Evolutionary conservation across 2,888 invertebrate genomes (phyloP), one percentile per base, ranked within the genome.

Genomic region (Meta bourneti): DNA sequence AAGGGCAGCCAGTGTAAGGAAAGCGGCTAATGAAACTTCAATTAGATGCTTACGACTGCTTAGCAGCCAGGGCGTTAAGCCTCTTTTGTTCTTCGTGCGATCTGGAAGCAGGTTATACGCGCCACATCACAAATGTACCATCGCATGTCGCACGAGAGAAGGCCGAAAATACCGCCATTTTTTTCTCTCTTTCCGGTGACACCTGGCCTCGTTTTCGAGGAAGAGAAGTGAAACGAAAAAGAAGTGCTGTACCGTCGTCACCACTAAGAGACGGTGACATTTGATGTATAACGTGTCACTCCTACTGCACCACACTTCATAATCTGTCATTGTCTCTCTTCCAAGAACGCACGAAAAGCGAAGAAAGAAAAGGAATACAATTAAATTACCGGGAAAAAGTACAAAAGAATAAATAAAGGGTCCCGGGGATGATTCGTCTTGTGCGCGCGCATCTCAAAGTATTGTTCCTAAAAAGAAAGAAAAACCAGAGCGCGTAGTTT

Each of bases 311-410:
- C 74, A 13, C 70, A 61, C 78, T 61, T 83, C 87, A 91, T 87
- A 91, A 91, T 91, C 87, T 82, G 87, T 87, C 91, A 91, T 91
- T 91, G 87, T 91, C 87, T 87, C 48, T 49, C 19, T 77, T 77
- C 82, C 48, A 51, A 82, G 82, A 54, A 79, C 34, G 51, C 77
- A 8, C 61, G 61, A 34, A n/a, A 75, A 34, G 54, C 19, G 13
- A 48, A 88, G 52, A 85, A 48, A 69, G 34, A 88, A 75, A 69
- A 84, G 69, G 34, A 51, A 52, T 79, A 82, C 91, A 91, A 91
- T 91, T 87, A 91, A 91, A 91, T 87, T 87, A 91, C 87, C 69
- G 74, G 87, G 91, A 91, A 91, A 91, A 90, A 74, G 34, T 34
- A 61, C 79, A 79, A 79, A 79, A 61, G 79, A 79, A 85, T 61